Percentiles rank a stretch among this genome's conserved stretches.
These are phyloP conservation scores for Strix aluco DNA, from an alignment of 2,113 vertebrate genomes.

Conservation along the genomic window DNA sequence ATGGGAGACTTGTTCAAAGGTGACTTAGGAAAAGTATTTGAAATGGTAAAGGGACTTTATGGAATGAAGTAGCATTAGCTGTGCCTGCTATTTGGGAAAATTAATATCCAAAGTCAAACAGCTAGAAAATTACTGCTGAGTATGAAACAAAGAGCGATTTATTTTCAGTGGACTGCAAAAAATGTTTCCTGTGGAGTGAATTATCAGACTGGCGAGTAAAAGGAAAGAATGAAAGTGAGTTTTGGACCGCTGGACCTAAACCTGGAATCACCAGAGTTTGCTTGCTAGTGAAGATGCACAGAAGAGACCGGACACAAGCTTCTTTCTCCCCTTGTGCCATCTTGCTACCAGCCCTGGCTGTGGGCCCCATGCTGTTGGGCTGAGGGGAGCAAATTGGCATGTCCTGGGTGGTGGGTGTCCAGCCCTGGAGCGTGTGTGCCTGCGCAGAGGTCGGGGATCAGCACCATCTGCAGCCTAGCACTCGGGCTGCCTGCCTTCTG, in stretches of 20 bases:
- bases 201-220: not conserved
- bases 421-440: fast-evolving
- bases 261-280: not conserved
- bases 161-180: not conserved
- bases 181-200: not conserved
- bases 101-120: not conserved
- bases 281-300: not conserved
- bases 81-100: not conserved
- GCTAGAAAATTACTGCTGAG: not conserved
- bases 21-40: not conserved
- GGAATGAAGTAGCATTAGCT: not conserved
- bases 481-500: not conserved
- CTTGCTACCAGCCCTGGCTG: fast-evolving
- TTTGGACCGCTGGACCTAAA: not conserved
- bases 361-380: fast-evolving
- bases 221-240: not conserved
- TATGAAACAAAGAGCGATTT: not conserved
- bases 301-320: not conserved
- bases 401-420: not conserved
- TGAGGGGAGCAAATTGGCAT: fast-evolving
- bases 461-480: not conserved
- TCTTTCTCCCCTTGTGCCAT: not conserved
- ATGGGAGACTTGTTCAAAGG: not conserved
- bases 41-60: not conserved
- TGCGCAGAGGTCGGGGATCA: fast-evolving